These are phyloP conservation scores for crab-eating macaque (Macaca fascicularis) DNA, from an alignment of 2,113 vertebrate species.

Conservation along the genomic window T2T-MFA8v1.1 NC_088387.1:118989501-118990000, in stretches of 20 bases:
- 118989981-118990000: too few relatives aligned
- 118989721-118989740: background rate
- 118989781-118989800: background rate
- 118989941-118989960: too few relatives aligned
- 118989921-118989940: too few relatives aligned
- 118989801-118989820: background rate
- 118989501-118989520: background rate
- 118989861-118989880: too few relatives aligned
- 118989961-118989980: too few relatives aligned
- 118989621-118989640: background rate
- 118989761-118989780: background rate
- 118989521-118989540: background rate
- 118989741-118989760: too few relatives aligned
- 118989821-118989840: background rate
- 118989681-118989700: background rate
- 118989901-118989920: too few relatives aligned
- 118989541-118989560: accelerated
- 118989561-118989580: background rate
- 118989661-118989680: background rate
- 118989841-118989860: too few relatives aligned
- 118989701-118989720: background rate
- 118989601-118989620: too few relatives aligned
- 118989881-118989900: too few relatives aligned
- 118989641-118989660: too few relatives aligned
- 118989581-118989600: too few relatives aligned